Evolutionary conservation across 1,140 invertebrate genomes (phyloP).

Genomic region (Hirudo medicinalis): DNA sequence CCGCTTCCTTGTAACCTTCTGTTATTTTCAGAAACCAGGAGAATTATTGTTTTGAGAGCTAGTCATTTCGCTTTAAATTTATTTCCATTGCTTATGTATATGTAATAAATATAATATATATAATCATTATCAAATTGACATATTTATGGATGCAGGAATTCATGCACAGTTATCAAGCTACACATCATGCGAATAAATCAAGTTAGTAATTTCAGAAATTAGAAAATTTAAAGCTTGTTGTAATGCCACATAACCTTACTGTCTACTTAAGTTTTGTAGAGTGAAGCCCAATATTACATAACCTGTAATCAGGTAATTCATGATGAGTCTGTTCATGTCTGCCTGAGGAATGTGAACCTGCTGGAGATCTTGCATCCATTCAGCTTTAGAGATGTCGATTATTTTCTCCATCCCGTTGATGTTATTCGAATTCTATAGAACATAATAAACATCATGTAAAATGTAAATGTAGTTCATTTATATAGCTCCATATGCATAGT

Average conservation of each 20-base stretch:
- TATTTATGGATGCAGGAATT: neutral
- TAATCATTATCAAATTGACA: neutral
- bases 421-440: neutral
- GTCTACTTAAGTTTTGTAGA: neutral
- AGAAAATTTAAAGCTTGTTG: neutral
- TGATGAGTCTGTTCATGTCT: constrained; percentile 90
- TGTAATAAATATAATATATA: neutral
- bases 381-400: constrained; percentile 31
- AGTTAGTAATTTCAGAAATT: neutral
- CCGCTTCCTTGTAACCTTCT: constrained; percentile 96
- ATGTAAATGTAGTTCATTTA: too few species aligned
- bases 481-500: too few species aligned
- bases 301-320: constrained; percentile 97
- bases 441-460: neutral
- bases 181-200: neutral
- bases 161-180: neutral
- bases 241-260: neutral
- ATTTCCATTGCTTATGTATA: neutral
- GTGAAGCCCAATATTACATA: constrained; percentile 26
- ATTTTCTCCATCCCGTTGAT: neutral
- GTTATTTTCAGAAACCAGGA: constrained; percentile 28
- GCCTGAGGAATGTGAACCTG: constrained; percentile 68
- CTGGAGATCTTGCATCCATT: constrained; percentile 59
- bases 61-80: neutral
- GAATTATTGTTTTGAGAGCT: neutral